These are phyloP conservation scores for Latrodectus elegans DNA, from an alignment of 2,888 invertebrate genomes.

Conservation along the genomic window DNA sequence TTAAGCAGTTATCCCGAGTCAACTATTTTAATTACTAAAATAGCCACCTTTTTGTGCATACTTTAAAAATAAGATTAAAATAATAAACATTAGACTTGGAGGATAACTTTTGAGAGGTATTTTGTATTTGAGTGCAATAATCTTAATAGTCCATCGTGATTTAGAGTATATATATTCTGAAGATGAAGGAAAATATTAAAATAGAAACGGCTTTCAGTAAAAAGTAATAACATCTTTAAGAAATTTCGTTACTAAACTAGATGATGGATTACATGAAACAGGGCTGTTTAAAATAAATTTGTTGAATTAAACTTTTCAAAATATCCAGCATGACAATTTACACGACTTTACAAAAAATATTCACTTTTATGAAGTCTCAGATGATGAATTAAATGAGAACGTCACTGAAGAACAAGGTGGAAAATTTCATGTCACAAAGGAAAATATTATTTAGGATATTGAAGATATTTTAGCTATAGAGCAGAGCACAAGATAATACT, in stretches of 20 bases:
- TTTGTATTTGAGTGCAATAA: neutral
- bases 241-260: neutral
- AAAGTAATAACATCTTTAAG: neutral
- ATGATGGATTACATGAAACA: neutral
- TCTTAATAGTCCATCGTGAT: neutral
- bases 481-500: neutral
- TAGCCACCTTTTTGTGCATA: neutral
- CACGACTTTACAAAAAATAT: neutral
- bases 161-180: neutral
- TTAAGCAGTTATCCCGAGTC: neutral
- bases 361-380: neutral
- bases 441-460: too few relatives aligned
- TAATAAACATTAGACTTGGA: neutral
- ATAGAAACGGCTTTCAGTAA: neutral
- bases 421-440: too few relatives aligned
- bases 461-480: neutral
- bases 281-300: neutral
- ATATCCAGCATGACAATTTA: neutral
- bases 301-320: neutral
- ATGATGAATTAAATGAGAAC: too few relatives aligned
- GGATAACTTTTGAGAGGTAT: neutral
- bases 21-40: neutral
- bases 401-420: too few relatives aligned
- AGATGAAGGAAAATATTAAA: neutral
- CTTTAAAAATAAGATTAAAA: neutral